These are phyloP conservation scores for Argyra leucocephala DNA, from an alignment of 2,888 invertebrate species.

Conservation along the genomic window DNA sequence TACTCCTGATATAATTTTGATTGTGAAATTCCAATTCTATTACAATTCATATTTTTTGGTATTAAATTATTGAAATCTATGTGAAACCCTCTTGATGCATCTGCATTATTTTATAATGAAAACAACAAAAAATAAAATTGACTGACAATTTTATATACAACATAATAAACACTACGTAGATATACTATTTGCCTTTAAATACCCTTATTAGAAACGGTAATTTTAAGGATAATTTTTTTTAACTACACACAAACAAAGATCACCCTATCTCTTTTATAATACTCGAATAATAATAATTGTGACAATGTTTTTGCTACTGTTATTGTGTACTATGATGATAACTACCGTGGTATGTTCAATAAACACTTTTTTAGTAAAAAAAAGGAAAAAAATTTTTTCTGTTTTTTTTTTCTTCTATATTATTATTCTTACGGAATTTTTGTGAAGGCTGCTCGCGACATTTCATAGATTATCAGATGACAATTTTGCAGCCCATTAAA, in stretches of 20 bases:
- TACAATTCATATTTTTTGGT: too few relatives aligned
- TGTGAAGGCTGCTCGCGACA: constrained; percentile 8
- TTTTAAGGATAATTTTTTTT: not conserved
- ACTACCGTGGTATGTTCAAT: not conserved
- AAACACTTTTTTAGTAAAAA: not conserved
- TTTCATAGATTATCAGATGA: constrained; percentile 26
- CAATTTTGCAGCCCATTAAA: constrained; percentile 31
- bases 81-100: not conserved
- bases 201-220: not conserved
- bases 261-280: not conserved
- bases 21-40: too few relatives aligned
- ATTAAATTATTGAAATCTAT: too few relatives aligned
- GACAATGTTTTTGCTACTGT: not conserved
- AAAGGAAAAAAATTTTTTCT: not conserved
- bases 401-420: not conserved
- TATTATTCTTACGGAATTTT: not conserved
- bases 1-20: too few relatives aligned
- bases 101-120: not conserved
- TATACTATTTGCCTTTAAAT: not conserved
- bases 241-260: not conserved
- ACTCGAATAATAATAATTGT: not conserved
- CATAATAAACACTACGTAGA: too few relatives aligned
- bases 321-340: not conserved
- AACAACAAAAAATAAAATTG: not conserved
- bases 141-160: not conserved